Conservation (phyloP, 2,888 invertebrate species). For the Sinotaia quadrata region DNA sequence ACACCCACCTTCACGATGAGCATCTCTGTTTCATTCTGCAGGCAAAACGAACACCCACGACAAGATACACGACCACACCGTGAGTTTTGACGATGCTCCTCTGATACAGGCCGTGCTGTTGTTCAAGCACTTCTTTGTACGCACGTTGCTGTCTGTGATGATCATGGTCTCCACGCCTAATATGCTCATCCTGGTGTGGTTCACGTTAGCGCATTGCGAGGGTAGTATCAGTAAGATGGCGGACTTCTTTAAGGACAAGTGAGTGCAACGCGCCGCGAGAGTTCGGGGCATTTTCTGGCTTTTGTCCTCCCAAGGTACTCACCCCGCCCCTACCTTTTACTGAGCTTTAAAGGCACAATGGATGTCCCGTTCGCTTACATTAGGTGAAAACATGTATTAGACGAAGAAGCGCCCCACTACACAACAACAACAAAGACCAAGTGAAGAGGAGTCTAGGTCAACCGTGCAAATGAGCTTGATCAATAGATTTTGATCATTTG, state of each 20-base stretch:
- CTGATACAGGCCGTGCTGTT: no score
- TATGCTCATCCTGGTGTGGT: constrained; percentile 60
- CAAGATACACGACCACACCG: no score
- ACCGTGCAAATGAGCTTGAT: no score
- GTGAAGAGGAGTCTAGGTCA: no score
- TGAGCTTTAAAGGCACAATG: background rate
- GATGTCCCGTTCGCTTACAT: background rate
- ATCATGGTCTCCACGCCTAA: constrained; percentile 61
- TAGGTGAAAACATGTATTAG: background rate
- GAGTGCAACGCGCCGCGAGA: background rate
- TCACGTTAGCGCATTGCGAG: constrained; percentile 53
- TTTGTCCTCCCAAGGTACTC: background rate
- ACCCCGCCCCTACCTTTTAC: background rate
- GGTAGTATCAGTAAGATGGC: constrained; percentile 56
- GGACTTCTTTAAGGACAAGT: constrained; percentile 28
- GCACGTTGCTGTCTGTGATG: constrained; percentile 58
- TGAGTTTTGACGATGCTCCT: no score
- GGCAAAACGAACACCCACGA: no score
- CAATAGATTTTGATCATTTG: no score
- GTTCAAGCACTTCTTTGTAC: constrained; percentile 43
- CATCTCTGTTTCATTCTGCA: no score
- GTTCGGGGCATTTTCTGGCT: background rate
- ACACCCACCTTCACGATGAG: no score
- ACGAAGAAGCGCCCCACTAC: no score
- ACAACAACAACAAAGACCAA: no score